phyloP scores from a whole-genome alignment of 2,888 invertebrate genomes.

The Cylloceria caligata region DNA sequence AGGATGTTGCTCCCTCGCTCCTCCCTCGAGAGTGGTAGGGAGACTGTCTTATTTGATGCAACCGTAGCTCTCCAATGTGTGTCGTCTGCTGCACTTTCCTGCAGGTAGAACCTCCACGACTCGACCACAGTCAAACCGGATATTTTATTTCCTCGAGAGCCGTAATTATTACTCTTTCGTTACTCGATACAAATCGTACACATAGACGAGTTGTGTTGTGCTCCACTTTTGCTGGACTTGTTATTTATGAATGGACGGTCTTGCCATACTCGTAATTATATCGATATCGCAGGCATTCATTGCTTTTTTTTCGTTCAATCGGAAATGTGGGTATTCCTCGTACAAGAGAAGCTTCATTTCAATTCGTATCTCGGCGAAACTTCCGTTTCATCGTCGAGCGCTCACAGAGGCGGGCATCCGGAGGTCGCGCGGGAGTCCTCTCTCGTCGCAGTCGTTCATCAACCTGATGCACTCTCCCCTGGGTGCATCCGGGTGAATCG shows the following conservation, averaged over 20 bases:
- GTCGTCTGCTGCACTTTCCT: slow-evolving; percentile 15
- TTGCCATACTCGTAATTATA: background rate
- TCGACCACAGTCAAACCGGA: slow-evolving; percentile 55
- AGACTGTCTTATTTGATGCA: slow-evolving; percentile 29
- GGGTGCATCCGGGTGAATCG: slow-evolving; percentile 43
- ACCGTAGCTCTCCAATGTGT: slow-evolving; percentile 6
- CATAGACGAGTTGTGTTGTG: background rate
- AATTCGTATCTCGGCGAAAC: slow-evolving; percentile 38
- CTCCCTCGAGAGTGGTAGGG: background rate
- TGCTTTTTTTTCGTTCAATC: background rate
- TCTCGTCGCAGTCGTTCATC: slow-evolving; percentile 16
- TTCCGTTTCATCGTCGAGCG: slow-evolving; percentile 38
- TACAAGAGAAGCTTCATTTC: slow-evolving; percentile 5
- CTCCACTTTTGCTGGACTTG: slow-evolving; percentile 13
- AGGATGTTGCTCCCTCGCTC: slow-evolving; percentile 41
- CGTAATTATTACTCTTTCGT: slow-evolving; percentile 46
- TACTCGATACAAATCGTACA: slow-evolving; percentile 17
- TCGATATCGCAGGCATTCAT: background rate
- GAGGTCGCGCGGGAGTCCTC: background rate
- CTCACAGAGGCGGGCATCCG: slow-evolving; percentile 1
- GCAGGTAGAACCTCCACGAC: slow-evolving; percentile 32
- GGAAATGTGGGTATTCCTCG: background rate
- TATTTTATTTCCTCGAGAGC: slow-evolving; percentile 61
- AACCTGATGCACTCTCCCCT: slow-evolving; percentile 14
- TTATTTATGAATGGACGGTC: slow-evolving; percentile 8